phyloP scores from a whole-genome alignment of 2,888 invertebrate genomes.

The Sarcophaga rosellei region DNA sequence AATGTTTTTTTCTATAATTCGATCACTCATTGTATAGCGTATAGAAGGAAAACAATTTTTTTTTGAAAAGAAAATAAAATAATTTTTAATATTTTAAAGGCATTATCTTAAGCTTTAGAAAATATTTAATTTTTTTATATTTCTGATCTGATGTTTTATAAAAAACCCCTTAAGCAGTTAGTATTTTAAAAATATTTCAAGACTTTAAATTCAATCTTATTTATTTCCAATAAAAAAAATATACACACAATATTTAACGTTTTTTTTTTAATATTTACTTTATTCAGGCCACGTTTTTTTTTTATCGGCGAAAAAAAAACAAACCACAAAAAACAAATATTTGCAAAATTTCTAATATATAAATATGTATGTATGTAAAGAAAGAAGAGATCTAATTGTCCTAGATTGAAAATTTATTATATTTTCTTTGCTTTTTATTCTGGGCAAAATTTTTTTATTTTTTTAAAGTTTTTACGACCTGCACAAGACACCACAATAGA shows the following conservation, averaged over 20 bases:
- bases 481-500: conserved; percentile 29
- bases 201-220: too few species aligned
- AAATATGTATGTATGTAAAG: conserved; percentile 27
- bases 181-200: too few species aligned
- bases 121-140: too few species aligned
- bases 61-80: too few species aligned
- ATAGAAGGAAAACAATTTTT: too few species aligned
- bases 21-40: too few species aligned
- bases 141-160: too few species aligned
- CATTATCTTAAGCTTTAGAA: too few species aligned
- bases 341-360: conserved; percentile 35
- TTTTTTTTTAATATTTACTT: conserved; percentile 14
- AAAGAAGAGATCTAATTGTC: conserved; percentile 34
- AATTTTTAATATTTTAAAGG: too few species aligned
- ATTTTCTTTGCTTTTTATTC: conserved; percentile 20
- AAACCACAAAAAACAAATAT: conserved; percentile 38
- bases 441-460: neutral
- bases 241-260: conserved; percentile 15
- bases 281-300: conserved; percentile 44
- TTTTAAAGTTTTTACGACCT: conserved; percentile 48
- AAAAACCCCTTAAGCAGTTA: too few species aligned
- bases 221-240: conserved; percentile 2
- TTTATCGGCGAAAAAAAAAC: conserved; percentile 6
- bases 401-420: conserved; percentile 52
- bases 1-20: too few species aligned